Evolutionary conservation across 2,797 vertebrate genomes (phyloP).

Genomic region (Eulemur albifrons): DNA sequence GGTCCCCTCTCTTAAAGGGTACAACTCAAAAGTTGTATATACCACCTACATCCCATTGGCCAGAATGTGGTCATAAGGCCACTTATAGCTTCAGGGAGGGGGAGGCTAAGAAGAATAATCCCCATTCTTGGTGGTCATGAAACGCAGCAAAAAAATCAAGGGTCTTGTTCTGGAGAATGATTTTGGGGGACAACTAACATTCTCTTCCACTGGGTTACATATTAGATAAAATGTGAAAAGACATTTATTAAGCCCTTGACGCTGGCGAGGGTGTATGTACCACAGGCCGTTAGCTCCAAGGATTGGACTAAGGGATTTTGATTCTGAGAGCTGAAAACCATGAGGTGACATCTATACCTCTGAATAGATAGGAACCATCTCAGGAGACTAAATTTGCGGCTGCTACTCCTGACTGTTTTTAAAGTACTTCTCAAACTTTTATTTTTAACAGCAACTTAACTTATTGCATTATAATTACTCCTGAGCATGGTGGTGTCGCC

Average conservation of each 20-base stretch:
- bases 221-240: background rate
- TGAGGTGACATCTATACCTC: background rate
- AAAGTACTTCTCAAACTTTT: slow-evolving; percentile 62
- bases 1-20: background rate
- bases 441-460: slow-evolving; percentile 70
- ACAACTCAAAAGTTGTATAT: background rate
- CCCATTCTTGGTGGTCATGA: background rate
- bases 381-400: background rate
- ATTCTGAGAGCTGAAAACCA: background rate
- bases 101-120: background rate
- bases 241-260: background rate
- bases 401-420: background rate
- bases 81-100: background rate
- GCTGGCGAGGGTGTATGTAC: background rate
- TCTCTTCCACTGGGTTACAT: background rate
- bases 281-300: background rate
- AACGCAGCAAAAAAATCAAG: background rate
- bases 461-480: slow-evolving; percentile 70
- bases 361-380: background rate
- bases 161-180: background rate
- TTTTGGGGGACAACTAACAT: background rate
- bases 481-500: slow-evolving; percentile 43
- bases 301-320: background rate
- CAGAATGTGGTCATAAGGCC: background rate
- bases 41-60: background rate